Conservation (phyloP, 2,113 vertebrate species). For the Leptobrachium ailaonicum region DNA sequence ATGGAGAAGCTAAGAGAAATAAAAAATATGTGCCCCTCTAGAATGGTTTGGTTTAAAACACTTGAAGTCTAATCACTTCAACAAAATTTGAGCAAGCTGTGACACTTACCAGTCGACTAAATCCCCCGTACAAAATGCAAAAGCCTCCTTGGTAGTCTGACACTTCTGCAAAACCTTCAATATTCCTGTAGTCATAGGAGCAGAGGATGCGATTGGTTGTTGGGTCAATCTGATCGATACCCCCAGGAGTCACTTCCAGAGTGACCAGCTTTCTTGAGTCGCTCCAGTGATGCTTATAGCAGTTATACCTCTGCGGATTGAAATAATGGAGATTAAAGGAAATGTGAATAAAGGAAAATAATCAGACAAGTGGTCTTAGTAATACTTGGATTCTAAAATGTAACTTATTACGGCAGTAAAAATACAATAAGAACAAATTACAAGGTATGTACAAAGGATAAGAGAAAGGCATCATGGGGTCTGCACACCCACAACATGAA, state of each 20-base stretch:
- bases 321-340: constrained; percentile 49
- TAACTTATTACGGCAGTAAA: too few relatives aligned
- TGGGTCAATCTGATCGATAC: constrained; percentile 95
- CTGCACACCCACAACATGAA: too few relatives aligned
- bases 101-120: constrained; percentile 87
- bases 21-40: too few relatives aligned
- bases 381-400: too few relatives aligned
- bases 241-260: constrained; percentile 94
- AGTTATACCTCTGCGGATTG: constrained; percentile 85
- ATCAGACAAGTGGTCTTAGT: too few relatives aligned
- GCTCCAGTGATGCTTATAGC: constrained; percentile 98
- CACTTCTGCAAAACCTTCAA: constrained; percentile 95
- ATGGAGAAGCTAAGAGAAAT: too few relatives aligned
- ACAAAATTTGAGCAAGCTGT: background rate
- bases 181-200: constrained; percentile 95
- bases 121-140: constrained; percentile 93
- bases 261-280: constrained; percentile 82
- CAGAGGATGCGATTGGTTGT: constrained; percentile 90
- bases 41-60: too few relatives aligned
- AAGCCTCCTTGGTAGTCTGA: constrained; percentile 94
- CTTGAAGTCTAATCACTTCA: too few relatives aligned
- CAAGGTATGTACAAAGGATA: too few relatives aligned
- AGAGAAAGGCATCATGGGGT: too few relatives aligned
- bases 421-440: too few relatives aligned
- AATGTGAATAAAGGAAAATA: background rate